Evolutionary conservation across 2,113 vertebrate species (phyloP).

Genomic region (Odontesthes bonariensis): DNA sequence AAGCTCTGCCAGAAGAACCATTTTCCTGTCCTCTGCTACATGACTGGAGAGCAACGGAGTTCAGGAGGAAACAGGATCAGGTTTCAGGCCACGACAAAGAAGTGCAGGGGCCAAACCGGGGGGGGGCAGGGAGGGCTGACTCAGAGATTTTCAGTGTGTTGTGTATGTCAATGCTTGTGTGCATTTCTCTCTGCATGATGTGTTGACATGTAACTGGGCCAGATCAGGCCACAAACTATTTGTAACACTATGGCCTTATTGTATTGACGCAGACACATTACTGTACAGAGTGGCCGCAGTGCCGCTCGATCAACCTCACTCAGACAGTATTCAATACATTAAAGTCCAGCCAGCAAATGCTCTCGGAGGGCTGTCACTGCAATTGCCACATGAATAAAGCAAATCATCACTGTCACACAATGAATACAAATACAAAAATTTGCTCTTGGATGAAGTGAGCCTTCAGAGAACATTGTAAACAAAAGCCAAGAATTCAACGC

Average conservation of each 20-base stretch:
- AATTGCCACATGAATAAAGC: conserved; percentile 41
- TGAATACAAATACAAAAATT: conserved; percentile 15
- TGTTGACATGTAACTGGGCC: conserved; percentile 26
- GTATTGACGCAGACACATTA: conserved; percentile 50
- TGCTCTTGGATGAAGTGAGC: conserved; percentile 19
- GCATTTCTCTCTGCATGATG: conserved; percentile 3
- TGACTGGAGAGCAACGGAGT: conserved; percentile 25
- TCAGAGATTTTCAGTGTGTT: conserved; percentile 33
- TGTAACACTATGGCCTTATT: conserved; percentile 2
- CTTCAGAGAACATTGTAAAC: conserved; percentile 9
- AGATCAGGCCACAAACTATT: conserved; percentile 33
- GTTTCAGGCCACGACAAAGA: conserved; percentile 64
- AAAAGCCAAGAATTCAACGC: conserved; percentile 11
- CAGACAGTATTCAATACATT: conserved; percentile 42
- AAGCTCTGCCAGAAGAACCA: conserved; percentile 34
- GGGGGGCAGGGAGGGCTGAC: conserved; percentile 54
- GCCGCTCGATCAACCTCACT: conserved; percentile 29
- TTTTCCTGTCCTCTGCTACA: conserved; percentile 50
- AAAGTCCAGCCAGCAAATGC: conserved; percentile 20
- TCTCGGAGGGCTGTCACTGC: conserved; percentile 19
- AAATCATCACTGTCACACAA: neutral
- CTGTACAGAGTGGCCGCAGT: neutral
- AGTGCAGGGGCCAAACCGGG: conserved; percentile 28
- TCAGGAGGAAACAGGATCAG: conserved; percentile 55
- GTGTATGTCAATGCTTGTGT: conserved; percentile 4